Evolutionary conservation across 2,888 invertebrate genomes (phyloP), one percentile per base, ranked within the genome.

Genomic region (Tetragonisca angustula): DNA sequence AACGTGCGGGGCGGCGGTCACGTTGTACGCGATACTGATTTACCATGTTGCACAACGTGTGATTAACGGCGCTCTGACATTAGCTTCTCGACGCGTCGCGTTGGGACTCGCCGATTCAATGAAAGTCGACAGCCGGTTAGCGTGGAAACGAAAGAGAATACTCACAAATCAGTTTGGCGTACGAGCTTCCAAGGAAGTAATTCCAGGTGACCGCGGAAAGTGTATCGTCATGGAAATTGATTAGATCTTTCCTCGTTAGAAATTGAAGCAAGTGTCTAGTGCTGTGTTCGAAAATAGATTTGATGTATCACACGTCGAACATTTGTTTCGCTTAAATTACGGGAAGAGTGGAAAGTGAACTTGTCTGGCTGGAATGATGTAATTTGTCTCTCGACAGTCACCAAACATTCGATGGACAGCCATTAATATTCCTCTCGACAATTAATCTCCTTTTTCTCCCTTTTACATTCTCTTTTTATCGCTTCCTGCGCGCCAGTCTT

Each of bases 321-420:
- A 62, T 62, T 32, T 73, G 49, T 61, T 62, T 62, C 27, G 27
- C 50, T 61, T 32, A 50, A 73, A 50, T 32, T 56, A 27, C 62
- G 32, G 11, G 56, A 4, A 24, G 49, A 75, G 43, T 75, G 43
- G 65, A 75, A 65, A 75, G 65, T n/a, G 65, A 75, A 65, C 54
- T 75, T 75, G 74, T 36, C 32, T 32, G 17, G 0, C 17, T 54
- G 52, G 27, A 43, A 17, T 15, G 52, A 43, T 54, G 24, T 75
- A 75, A 75, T 75, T 75, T 65, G 74, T 65, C 56, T 43, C 43
- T 5, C 24, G 54, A 19, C 50, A 54, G 74, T 74, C 74, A 24
- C 24, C 65, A 67, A 75, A 75, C 65, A 67, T 75, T 75, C 74
- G 54, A 43, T 56, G 54, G 27, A 15, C 13, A 21, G 36, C 1